Conservation (phyloP, 2,888 invertebrate species). For the Romanomermis culicivorax region DNA sequence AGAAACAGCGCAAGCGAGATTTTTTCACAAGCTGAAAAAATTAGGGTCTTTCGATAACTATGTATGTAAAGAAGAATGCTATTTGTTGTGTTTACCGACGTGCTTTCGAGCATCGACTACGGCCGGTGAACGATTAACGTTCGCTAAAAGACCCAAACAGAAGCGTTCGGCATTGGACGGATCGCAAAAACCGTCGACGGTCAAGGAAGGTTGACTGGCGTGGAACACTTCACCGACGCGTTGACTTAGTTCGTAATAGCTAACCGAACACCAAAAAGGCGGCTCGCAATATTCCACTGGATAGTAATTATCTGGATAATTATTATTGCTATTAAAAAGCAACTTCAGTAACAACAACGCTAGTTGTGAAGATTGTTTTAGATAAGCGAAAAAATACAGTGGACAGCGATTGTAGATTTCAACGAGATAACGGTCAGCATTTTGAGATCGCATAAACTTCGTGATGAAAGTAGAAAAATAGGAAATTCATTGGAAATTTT, state of each 20-base stretch:
- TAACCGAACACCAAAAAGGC: slow-evolving; percentile 49
- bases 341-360: background rate
- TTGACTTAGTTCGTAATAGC: slow-evolving; percentile 90
- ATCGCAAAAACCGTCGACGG: slow-evolving; percentile 94
- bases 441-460: no score
- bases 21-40: no score
- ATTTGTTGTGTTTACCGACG: slow-evolving; percentile 22
- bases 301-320: background rate
- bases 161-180: slow-evolving; percentile 92
- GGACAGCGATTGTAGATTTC: no score
- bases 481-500: no score
- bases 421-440: no score
- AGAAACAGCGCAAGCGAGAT: no score
- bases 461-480: no score
- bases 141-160: slow-evolving; percentile 78
- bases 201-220: slow-evolving; percentile 80
- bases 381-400: background rate
- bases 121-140: slow-evolving; percentile 83
- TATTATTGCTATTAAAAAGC: background rate
- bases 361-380: background rate
- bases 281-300: slow-evolving; percentile 16
- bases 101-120: slow-evolving; percentile 68
- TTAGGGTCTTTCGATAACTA: no score
- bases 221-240: slow-evolving; percentile 94
- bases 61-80: background rate